Evolutionary conservation across 2,888 invertebrate species (phyloP), one percentile per base, ranked within the genome.

Genomic region (Callimorpha dominula): DNA sequence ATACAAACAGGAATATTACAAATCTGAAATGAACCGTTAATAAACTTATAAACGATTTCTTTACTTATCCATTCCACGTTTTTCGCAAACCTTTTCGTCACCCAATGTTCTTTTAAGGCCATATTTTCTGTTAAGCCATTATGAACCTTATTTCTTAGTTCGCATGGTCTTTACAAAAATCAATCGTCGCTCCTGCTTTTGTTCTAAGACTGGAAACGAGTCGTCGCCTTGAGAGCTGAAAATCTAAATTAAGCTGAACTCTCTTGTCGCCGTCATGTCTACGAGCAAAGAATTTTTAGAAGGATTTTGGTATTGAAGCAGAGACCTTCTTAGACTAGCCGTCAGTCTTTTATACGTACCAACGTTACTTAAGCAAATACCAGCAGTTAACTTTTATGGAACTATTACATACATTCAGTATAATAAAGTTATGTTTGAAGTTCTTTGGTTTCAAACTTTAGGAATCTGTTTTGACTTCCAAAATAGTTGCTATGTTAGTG

Each of bases 331-430:
- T 79, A 77, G 40, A 79, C 74, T 91, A 92, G 92, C 76, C 80
- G 68, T 70, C 75, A 77, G 70, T 57, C 57, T 76, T 78, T 75
- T 82, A 82, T 85, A 83, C 81, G 78, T 87, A 88, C 86, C 78
- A 85, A 62, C 77, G 86, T 89, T 91, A 87, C 90, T 93, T 92
- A 92, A 90, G 91, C 88, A 93, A 93, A 93, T 93, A 91, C 91
- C 88, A 86, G 89, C 87, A 88, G 91, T 93, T 92, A 92, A 92
- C 90, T 93, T 94, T 94, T 93, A 94, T 93, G 87, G 86, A 87
- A 91, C 92, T 91, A 89, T 92, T 90, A 90, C 91, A 92, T 91
- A 90, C 88, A 92, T 92, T 90, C 85, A 83, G 85, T 86, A 84
- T 89, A 91, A 92, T 92, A 93, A 91, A 92, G 88, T 91, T 87